These are phyloP conservation scores for Spinus pinus DNA, from an alignment of 2,797 vertebrate genomes.

Conservation along the genomic window DNA sequence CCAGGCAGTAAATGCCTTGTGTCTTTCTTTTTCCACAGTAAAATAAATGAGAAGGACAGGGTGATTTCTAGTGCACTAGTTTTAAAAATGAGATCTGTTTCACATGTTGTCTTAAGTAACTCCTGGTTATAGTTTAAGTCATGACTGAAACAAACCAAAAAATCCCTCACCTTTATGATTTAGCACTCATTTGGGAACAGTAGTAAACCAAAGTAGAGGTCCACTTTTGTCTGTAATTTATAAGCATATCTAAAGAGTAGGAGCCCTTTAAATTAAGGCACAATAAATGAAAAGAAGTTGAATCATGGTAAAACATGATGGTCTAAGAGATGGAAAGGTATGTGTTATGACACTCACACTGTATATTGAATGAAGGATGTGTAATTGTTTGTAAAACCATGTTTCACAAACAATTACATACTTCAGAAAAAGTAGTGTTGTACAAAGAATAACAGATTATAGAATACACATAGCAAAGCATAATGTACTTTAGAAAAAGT, in stretches of 20 bases:
- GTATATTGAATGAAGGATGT: neutral
- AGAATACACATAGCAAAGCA: too few species aligned
- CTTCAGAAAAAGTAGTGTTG: too few species aligned
- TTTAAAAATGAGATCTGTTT: neutral
- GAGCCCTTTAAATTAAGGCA: neutral
- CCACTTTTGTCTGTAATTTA: neutral
- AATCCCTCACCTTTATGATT: rapidly evolving
- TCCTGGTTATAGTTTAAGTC: neutral
- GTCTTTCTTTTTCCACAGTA: neutral
- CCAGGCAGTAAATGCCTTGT: neutral
- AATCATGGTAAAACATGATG: neutral
- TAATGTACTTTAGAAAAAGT: neutral
- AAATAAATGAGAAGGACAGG: neutral
- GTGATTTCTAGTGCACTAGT: neutral
- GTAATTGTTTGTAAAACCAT: neutral
- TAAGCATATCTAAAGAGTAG: neutral
- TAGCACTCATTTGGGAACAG: neutral
- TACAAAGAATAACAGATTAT: too few species aligned
- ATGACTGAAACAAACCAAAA: neutral
- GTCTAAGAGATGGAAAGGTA: neutral
- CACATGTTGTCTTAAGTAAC: neutral
- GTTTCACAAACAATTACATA: neutral
- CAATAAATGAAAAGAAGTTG: neutral
- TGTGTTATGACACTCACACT: neutral
- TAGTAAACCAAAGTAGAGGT: neutral